Evolutionary conservation across 2,888 invertebrate species (phyloP).

Genomic region (Hirudinaria manillensis): DNA sequence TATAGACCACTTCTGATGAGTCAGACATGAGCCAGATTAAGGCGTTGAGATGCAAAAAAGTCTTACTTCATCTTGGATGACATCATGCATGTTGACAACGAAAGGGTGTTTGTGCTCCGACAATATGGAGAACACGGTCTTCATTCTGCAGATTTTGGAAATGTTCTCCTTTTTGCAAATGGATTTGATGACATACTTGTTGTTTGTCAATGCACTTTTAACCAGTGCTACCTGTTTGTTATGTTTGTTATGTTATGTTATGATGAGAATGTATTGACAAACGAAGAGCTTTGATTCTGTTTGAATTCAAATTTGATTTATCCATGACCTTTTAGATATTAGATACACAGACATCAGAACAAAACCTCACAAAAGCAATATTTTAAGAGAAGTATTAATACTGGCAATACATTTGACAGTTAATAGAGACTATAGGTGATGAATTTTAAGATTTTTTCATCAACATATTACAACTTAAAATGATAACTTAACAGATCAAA

Average conservation of each 20-base stretch:
- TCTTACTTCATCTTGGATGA: conserved; percentile 22
- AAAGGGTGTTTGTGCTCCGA: conserved; percentile 29
- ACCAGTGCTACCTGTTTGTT: conserved; percentile 16
- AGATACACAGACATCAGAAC: no score
- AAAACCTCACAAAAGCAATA: no score
- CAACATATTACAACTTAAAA: not conserved
- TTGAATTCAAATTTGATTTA: no score
- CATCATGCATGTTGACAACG: conserved; percentile 15
- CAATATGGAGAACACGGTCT: conserved; percentile 18
- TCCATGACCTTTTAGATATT: no score
- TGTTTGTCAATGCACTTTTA: conserved; percentile 21
- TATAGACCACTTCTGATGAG: not conserved
- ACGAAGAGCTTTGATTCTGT: no score
- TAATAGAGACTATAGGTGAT: no score
- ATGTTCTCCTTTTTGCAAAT: conserved; percentile 20
- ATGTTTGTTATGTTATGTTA: not conserved
- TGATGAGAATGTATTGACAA: not conserved
- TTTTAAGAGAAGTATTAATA: no score
- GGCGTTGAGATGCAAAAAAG: not conserved
- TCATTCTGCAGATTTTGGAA: conserved; percentile 16
- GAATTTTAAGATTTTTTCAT: no score
- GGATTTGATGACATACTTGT: conserved; percentile 21
- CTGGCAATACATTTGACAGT: no score
- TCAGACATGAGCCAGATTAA: not conserved
- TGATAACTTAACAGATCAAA: not conserved